Evolutionary conservation across 2,113 vertebrate species (phyloP), one percentile per base, ranked within the genome.

Genomic region (Lophura nycthemera): DNA sequence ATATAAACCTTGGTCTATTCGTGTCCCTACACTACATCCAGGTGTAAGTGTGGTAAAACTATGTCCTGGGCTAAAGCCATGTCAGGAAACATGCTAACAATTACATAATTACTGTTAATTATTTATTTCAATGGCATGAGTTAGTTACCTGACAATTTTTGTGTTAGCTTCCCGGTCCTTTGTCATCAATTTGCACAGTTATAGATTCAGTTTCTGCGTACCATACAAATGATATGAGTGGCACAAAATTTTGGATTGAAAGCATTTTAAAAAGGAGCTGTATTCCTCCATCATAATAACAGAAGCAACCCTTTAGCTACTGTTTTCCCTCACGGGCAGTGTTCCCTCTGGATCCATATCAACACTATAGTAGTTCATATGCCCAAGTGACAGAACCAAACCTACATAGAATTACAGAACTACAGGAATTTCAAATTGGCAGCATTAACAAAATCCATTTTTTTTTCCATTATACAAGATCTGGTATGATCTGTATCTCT

Each of bases 211-310:
- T 78, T 71, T 71, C 57, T 67, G 38, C 3, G 7, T 30, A 40
- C 77, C 36, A 36, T 4, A 11, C 7, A 43, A 63, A 54, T 34
- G 24, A 60, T n/a, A 20, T 34, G 52, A 73, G 7, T 65, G n/a
- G 67, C 20, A 66, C 32, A 81, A 61, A 52, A 57, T 63, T 61
- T 50, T 16, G 10, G 14, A 1, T 12, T 59, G 30, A 27, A 10
- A 54, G 3, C 34, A 18, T 8, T 19, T 52, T 27, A 73, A 72
- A 32, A 42, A 40, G 4, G 13, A 12, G 4, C 36, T 65, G 1
- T 20, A n/a, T 19, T 24, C 40, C 13, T 42, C 3, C 0, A 29
- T 5, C 3, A 12, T 0, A 60, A 22, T 16, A 36, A 64, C 3
- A 71, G 21, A 36, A 82, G 34, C 42, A 60, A 19, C 8, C 3